phyloP scores from a whole-genome alignment of 2,888 invertebrate species.

The Microplitis manilae region DNA sequence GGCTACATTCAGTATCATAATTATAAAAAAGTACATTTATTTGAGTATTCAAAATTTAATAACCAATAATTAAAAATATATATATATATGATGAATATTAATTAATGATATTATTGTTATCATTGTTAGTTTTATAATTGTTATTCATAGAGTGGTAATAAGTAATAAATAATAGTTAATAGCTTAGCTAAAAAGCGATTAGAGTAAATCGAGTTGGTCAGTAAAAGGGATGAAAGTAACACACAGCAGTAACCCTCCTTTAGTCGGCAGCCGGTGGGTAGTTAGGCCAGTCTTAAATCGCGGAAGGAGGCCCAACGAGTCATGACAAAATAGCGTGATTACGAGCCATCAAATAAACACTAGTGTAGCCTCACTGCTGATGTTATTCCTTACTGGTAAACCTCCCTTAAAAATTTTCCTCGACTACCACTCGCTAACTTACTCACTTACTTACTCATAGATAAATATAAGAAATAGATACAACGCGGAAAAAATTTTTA shows the following conservation, averaged over 20 bases:
- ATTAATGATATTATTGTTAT: background rate
- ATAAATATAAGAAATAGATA: background rate
- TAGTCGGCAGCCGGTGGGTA: background rate
- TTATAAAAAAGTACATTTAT: background rate
- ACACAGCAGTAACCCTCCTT: background rate
- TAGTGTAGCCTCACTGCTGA: constrained; percentile 58
- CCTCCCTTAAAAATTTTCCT: constrained; percentile 55
- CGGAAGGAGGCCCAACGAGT: constrained; percentile 63
- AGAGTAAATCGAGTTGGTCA: constrained; percentile 18
- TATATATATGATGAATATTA: background rate
- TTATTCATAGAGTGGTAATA: background rate
- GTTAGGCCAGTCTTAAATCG: constrained; percentile 52
- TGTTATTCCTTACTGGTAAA: constrained; percentile 64
- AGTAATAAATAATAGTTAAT: constrained; percentile 7
- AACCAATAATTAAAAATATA: background rate
- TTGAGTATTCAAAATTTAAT: background rate
- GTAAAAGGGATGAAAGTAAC: constrained; percentile 5
- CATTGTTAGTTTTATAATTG: background rate
- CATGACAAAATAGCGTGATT: constrained; percentile 71
- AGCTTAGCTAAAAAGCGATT: constrained; percentile 5
- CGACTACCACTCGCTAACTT: constrained; percentile 39
- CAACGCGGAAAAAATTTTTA: background rate
- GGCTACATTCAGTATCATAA: too few species aligned
- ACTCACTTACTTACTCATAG: background rate
- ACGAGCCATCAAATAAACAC: constrained; percentile 70